Percentiles rank a stretch among this genome's conserved stretches.
These are phyloP conservation scores for Rhaphigaster nebulosa DNA, from an alignment of 2,888 invertebrate genomes.

Conservation along the genomic window DNA sequence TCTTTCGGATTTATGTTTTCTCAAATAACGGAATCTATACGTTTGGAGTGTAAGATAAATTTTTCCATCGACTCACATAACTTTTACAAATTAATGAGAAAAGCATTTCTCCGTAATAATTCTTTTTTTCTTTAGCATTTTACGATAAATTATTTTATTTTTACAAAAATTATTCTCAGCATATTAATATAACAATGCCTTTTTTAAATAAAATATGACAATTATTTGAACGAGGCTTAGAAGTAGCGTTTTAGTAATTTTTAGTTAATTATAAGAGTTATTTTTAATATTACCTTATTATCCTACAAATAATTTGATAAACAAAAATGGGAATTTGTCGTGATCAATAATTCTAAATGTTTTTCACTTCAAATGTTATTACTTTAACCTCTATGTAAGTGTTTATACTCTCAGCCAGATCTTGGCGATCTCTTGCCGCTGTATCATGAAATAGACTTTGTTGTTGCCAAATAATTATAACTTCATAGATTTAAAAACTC, in stretches of 20 bases:
- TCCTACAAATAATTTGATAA: neutral
- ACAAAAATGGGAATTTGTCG: neutral
- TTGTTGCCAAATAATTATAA: slow-evolving; percentile 21
- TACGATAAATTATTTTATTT: too few relatives aligned
- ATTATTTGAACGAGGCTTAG: neutral
- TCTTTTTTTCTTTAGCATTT: too few relatives aligned
- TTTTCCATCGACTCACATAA: too few relatives aligned
- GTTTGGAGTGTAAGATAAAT: too few relatives aligned
- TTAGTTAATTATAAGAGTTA: neutral
- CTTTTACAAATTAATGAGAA: too few relatives aligned
- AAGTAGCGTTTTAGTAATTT: neutral
- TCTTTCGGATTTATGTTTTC: too few relatives aligned
- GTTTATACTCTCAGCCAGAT: neutral
- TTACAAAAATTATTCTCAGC: too few relatives aligned
- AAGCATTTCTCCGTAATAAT: too few relatives aligned
- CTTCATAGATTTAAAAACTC: slow-evolving; percentile 9
- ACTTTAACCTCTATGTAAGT: neutral
- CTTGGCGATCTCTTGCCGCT: slow-evolving; percentile 25
- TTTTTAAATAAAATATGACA: too few relatives aligned
- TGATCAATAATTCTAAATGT: neutral
- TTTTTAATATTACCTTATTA: neutral
- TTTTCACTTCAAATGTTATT: neutral
- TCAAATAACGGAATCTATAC: too few relatives aligned
- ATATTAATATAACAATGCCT: too few relatives aligned
- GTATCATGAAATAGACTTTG: neutral